Base-by-base conservation (phyloP, 1,140 invertebrate species). In the Physella acuta region DNA sequence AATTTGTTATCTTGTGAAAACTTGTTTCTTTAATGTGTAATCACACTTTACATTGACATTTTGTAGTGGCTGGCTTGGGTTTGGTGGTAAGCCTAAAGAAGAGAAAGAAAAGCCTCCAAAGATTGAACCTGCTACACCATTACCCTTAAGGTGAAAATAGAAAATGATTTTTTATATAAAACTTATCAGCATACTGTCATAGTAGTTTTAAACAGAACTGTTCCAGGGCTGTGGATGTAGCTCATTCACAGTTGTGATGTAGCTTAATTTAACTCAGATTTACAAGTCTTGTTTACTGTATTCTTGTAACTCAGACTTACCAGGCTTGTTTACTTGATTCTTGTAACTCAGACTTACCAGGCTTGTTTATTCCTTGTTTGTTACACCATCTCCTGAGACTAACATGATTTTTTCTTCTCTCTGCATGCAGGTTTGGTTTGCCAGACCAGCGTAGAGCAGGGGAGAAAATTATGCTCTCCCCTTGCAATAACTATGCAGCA, bases 381-480 rank as follows among this genome's bases (percentile, higher is more conserved):
- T 33, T 8, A 49, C 49, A 44, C 39, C 16, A 36, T 37, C 37
- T 34, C 3, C 17, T 36, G n/a, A 37, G 11, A 11, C 37, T 63
- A 14, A 14, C 39, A 3, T 37, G 17, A 17, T 44, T 30, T 37
- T 16, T 5, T 67, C 34, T 67, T 33, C 24, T 16, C 26, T 56
- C 2, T 56, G 28, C 31, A 14, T 67, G 17, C 63, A 84, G 88
- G 70, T 93, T 91, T 87, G 92, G 92, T n/a, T 80, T 98, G n/a
- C 91, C 90, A 74, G 95, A 98, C 85, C 81, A 89, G 33, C 88
- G 90, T 60, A 86, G 95, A 55, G 88, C 90, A 75, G 94, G 93
- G 0, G 86, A 90, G 3, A 86, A 82, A 2, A 88, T 97, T 11
- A 85, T 89, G 34, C 82, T 93, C 53, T 94, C 94, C 26, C 94